phyloP scores from a whole-genome alignment of 2,797 vertebrate species.

The Hydrolagus colliei region DNA sequence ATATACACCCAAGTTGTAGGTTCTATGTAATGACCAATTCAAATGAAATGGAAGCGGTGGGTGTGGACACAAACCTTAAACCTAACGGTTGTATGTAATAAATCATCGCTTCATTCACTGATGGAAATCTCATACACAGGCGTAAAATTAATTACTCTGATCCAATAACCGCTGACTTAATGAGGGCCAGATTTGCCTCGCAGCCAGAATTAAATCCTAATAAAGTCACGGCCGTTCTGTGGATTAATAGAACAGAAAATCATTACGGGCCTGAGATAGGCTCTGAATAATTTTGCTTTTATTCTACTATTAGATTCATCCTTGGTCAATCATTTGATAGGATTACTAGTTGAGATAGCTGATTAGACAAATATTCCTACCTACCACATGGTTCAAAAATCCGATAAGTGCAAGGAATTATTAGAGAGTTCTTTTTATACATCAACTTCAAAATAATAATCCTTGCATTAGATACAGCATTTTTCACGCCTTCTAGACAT shows the following conservation, averaged over 20 bases:
- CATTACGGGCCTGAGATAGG: not conserved
- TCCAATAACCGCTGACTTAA: conserved; percentile 31
- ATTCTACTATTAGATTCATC: not conserved
- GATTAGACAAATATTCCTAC: too few relatives aligned
- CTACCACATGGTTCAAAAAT: too few relatives aligned
- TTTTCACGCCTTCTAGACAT: too few relatives aligned
- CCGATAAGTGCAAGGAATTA: too few relatives aligned
- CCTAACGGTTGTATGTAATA: not conserved
- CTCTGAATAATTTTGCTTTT: conserved; percentile 10
- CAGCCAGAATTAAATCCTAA: conserved; percentile 23
- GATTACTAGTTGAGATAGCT: too few relatives aligned
- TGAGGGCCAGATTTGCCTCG: conserved; percentile 9
- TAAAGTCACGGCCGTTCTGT: not conserved
- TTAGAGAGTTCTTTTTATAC: too few relatives aligned
- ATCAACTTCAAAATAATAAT: too few relatives aligned
- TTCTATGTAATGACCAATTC: too few relatives aligned
- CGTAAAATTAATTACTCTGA: conserved; percentile 29
- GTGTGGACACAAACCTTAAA: too few relatives aligned
- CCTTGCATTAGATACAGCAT: too few relatives aligned
- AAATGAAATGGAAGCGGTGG: too few relatives aligned
- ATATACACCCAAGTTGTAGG: too few relatives aligned
- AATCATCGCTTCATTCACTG: not conserved
- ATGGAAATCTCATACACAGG: conserved; percentile 7
- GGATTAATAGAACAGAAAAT: conserved; percentile 17
- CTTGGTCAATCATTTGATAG: not conserved